These are phyloP conservation scores for Rhimphoctona megacephalus DNA, from an alignment of 2,888 invertebrate genomes.

Conservation along the genomic window DNA sequence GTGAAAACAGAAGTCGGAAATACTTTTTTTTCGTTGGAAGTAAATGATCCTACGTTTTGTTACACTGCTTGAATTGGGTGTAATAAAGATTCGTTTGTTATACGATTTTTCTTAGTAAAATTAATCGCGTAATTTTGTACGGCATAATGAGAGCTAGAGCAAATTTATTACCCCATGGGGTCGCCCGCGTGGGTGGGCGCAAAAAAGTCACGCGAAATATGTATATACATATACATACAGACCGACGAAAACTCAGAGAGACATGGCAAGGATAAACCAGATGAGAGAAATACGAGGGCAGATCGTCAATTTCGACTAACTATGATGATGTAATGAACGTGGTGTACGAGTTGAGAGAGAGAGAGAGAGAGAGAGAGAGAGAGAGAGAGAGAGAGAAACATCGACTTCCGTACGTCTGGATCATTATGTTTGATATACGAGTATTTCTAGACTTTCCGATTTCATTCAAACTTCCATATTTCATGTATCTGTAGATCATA, in stretches of 20 bases:
- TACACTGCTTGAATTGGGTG: neutral
- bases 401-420: slow-evolving; percentile 58
- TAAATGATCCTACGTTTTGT: neutral
- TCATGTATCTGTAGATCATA: no score
- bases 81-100: neutral
- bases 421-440: slow-evolving; percentile 19
- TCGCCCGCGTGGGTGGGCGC: slow-evolving; percentile 65
- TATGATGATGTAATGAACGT: slow-evolving; percentile 52
- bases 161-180: slow-evolving; percentile 46
- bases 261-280: slow-evolving; percentile 32
- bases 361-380: slow-evolving; percentile 34
- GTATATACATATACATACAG: slow-evolving; percentile 6
- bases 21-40: neutral
- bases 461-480: neutral
- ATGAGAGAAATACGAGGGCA: slow-evolving; percentile 43
- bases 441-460: neutral
- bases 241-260: slow-evolving; percentile 9
- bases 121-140: slow-evolving; percentile 6
- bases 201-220: slow-evolving; percentile 65
- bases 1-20: neutral
- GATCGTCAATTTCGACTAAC: slow-evolving; percentile 31
- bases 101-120: neutral
- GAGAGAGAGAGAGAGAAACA: slow-evolving; percentile 36
- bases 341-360: slow-evolving; percentile 26
- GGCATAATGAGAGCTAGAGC: slow-evolving; percentile 19